A percentile compares a stretch with the other conserved stretches of the same genome.
phyloP scores from a whole-genome alignment of 1,140 invertebrate species.

The Pogonognathellus flavescens region DNA sequence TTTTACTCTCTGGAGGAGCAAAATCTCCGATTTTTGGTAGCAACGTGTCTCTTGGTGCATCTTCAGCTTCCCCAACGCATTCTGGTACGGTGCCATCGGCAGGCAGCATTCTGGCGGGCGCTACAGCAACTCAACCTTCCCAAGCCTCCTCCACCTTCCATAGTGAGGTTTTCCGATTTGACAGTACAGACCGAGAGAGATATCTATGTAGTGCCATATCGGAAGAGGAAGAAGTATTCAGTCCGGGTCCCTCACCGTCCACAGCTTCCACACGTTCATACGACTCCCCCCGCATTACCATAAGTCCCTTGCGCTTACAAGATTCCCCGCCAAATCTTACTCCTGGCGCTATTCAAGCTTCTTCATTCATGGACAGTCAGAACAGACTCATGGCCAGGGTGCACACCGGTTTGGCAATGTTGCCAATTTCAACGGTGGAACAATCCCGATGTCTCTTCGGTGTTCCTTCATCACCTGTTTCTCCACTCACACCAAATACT shows the following conservation, averaged over 20 bases:
- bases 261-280: conserved; percentile 73
- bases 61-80: conserved; percentile 36
- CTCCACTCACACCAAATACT: conserved; percentile 71
- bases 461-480: conserved; percentile 73
- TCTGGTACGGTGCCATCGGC: conserved; percentile 22
- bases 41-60: conserved; percentile 51
- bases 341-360: conserved; percentile 63
- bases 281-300: conserved; percentile 71
- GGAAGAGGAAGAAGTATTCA: conserved; percentile 75
- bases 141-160: conserved; percentile 57
- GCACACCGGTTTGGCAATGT: conserved; percentile 73
- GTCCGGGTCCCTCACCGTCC: conserved; percentile 73
- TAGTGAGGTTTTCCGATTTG: conserved; percentile 73
- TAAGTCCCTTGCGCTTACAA: conserved; percentile 73
- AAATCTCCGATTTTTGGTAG: conserved; percentile 58
- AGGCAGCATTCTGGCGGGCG: conserved; percentile 39
- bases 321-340: conserved; percentile 68
- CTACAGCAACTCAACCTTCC: conserved; percentile 38
- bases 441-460: conserved; percentile 64
- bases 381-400: conserved; percentile 65
- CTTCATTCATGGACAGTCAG: conserved; percentile 67
- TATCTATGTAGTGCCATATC: conserved; percentile 70
- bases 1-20: conserved; percentile 36
- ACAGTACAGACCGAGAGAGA: conserved; percentile 71
- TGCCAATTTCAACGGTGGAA: conserved; percentile 60